These are phyloP conservation scores for Crenichthys baileyi DNA, from an alignment of 2,797 vertebrate genomes.

Conservation along the genomic window DNA sequence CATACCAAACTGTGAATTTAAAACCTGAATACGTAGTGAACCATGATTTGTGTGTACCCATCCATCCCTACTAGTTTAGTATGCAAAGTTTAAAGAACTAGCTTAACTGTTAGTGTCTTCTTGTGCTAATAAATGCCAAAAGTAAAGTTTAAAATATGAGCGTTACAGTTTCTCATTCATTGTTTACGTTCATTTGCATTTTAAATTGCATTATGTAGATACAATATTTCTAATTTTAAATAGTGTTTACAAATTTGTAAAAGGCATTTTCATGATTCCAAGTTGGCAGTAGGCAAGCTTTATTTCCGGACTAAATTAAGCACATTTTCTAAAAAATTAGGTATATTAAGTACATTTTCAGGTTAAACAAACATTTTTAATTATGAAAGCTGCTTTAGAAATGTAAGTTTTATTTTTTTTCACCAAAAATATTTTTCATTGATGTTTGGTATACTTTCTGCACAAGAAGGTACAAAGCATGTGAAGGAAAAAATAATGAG, in stretches of 20 bases:
- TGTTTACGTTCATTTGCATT: conserved; percentile 16
- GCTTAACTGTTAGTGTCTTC: no score
- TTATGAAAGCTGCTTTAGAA: background rate
- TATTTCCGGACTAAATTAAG: background rate
- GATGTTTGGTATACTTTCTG: conserved; percentile 12
- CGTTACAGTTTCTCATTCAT: background rate
- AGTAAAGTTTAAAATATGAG: conserved; percentile 29
- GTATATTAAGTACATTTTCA: background rate
- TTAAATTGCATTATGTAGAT: conserved; percentile 26
- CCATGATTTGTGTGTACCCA: no score
- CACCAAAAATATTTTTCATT: conserved; percentile 14
- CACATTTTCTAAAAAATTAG: background rate
- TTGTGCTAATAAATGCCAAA: background rate
- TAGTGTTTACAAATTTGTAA: conserved; percentile 17
- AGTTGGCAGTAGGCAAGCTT: conserved; percentile 3
- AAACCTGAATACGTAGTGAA: no score
- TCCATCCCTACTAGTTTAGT: no score
- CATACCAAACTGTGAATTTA: no score
- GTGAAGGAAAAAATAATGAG: conserved; percentile 37
- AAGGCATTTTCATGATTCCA: conserved; percentile 6
- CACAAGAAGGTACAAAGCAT: conserved; percentile 20
- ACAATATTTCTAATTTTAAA: conserved; percentile 25
- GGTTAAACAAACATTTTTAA: conserved; percentile 19
- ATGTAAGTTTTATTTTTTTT: conserved; percentile 22
- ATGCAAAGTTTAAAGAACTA: background rate